phyloP scores from a whole-genome alignment of 92 coral and sea anemone genomes.

The Phenganax marumi region DNA sequence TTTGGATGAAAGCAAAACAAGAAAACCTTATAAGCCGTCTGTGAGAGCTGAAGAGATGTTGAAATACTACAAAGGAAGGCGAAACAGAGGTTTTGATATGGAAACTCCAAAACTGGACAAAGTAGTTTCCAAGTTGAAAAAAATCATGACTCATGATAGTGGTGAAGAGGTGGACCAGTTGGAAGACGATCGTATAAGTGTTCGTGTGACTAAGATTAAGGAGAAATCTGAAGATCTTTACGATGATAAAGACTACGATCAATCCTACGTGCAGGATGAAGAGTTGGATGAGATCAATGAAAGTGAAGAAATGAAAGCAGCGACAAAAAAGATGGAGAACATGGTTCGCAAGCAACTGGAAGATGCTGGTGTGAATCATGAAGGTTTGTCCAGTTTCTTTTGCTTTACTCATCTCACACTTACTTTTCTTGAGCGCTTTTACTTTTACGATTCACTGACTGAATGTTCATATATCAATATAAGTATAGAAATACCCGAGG shows the following conservation, averaged over 20 bases:
- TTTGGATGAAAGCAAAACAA: not conserved
- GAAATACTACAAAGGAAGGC: not conserved
- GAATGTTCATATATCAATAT: too few species aligned
- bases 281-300: slow-evolving; percentile 58
- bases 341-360: slow-evolving; percentile 80
- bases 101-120: slow-evolving; percentile 43
- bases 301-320: slow-evolving; percentile 57
- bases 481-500: too few species aligned
- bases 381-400: slow-evolving; percentile 58
- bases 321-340: slow-evolving; percentile 87
- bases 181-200: slow-evolving; percentile 56
- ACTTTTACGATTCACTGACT: too few species aligned
- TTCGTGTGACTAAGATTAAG: slow-evolving; percentile 76
- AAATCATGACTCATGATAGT: slow-evolving; percentile 32
- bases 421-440: not conserved
- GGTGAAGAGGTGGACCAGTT: slow-evolving; percentile 40
- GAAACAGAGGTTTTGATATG: slow-evolving; percentile 15
- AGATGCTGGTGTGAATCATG: slow-evolving; percentile 77
- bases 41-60: not conserved
- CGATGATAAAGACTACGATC: slow-evolving; percentile 51
- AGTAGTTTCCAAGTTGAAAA: slow-evolving; percentile 41
- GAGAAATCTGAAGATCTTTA: slow-evolving; percentile 33
- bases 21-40: not conserved
- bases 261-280: slow-evolving; percentile 57
- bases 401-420: not conserved